Evolutionary conservation across 2,888 invertebrate species (phyloP), one percentile per base, ranked within the genome.

Genomic region (Drosophila birchii): DNA sequence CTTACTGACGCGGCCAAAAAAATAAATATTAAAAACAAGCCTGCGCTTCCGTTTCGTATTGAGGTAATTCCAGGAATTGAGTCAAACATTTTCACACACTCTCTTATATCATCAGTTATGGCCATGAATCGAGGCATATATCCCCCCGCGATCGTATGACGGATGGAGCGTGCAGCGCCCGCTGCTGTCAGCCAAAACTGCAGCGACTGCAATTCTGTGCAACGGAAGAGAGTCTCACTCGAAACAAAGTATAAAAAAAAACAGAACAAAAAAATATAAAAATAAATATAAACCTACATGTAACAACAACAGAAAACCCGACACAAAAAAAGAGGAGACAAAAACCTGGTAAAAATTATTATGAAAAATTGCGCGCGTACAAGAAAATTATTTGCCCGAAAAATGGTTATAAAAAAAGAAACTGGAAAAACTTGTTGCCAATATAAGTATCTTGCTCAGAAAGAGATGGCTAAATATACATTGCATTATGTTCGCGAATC

Each of bases 381-480:
- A 69, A 71, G 82, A 79, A 84, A 88, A 86, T 79, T 68, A 70
- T 68, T 47, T 72, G 51, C 69, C 59, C 53, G 47, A 71, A 71
- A 67, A 76, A 58, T 45, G 45, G 26, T 23, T 18, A 38, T 9
- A 41, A n/a, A 39, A 79, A 20, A 43, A 12, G 20, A 43, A 45
- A 45, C 88, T 81, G 80, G 90, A 81, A 84, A 86, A 88, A 90
- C 91, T 80, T 74, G 91, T 90, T 91, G 75, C 23, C 45, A 44
- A 53, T 51, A 51, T 18, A 51, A 51, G 51, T 51, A 16, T 78
- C 41, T 61, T 54, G 55, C 73, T 69, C 63, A 78, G 76, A 86
- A 75, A 86, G 88, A 88, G 84, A 88, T 51, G 78, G 72, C 41
- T 53, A 67, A 47, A 41, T 51, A 32, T 43, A 34, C 9, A 43